Evolutionary conservation across 2,797 vertebrate genomes (phyloP).

Genomic region (Glossophaga mutica): DNA sequence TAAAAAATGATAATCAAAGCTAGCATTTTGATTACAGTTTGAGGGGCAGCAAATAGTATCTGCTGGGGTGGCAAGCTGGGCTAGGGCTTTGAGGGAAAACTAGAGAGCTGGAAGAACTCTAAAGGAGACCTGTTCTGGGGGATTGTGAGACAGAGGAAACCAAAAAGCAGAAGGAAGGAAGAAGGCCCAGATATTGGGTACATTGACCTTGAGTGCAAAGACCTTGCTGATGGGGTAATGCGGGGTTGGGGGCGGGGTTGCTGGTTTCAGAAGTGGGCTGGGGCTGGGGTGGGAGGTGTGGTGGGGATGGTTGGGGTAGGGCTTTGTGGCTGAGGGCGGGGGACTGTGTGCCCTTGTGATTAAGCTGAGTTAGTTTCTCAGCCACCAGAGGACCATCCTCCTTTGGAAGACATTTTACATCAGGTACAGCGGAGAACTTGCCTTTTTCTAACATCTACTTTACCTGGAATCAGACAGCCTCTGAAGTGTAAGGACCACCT

Average conservation of each 20-base stretch:
- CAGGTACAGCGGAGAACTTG: neutral
- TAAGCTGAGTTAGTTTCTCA: slow-evolving; percentile 86
- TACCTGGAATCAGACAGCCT: neutral
- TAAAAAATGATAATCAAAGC: neutral
- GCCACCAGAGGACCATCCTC: slow-evolving; percentile 82
- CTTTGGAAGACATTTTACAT: slow-evolving; percentile 82
- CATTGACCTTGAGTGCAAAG: neutral
- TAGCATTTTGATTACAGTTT: neutral
- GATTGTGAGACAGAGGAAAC: neutral
- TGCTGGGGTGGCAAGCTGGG: neutral
- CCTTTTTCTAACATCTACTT: neutral
- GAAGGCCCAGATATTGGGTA: neutral
- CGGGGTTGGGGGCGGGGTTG: rapidly evolving
- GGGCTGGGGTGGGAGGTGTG: neutral
- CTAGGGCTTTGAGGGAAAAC: neutral
- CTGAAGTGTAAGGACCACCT: neutral
- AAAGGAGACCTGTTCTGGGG: neutral
- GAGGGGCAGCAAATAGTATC: neutral
- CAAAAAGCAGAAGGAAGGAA: neutral
- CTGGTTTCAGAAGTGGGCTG: neutral
- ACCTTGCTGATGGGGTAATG: neutral
- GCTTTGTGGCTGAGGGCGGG: neutral
- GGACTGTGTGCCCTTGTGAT: neutral
- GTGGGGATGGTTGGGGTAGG: neutral
- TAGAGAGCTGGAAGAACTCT: neutral